These are phyloP conservation scores for Enteromius viviparus DNA, from an alignment of 2,797 vertebrate species.

Conservation along the genomic window DNA sequence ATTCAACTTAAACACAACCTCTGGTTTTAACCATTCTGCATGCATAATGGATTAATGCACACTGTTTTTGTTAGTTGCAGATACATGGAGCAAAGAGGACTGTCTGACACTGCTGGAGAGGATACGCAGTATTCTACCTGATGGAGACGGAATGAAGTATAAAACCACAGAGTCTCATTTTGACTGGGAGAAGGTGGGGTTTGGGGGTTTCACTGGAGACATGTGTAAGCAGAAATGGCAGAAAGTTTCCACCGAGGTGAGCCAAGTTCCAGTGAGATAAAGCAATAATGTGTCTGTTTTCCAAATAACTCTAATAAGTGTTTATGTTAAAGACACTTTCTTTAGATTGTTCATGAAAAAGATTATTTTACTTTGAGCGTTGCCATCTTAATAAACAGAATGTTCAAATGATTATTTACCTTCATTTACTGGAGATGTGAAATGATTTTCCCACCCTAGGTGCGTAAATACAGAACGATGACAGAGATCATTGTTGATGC, in stretches of 20 bases:
- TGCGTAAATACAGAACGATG: constrained; percentile 82
- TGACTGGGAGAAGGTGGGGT: constrained; percentile 82
- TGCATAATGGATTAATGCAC: neutral
- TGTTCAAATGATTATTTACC: neutral
- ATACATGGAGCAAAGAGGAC: constrained; percentile 79
- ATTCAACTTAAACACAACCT: neutral
- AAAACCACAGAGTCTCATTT: constrained; percentile 85
- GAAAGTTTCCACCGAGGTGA: constrained; percentile 79
- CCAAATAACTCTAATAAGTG: constrained; percentile 9
- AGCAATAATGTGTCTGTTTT: constrained; percentile 15
- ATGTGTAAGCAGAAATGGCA: constrained; percentile 82
- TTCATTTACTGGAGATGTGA: neutral
- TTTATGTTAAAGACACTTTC: neutral
- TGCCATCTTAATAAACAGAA: neutral
- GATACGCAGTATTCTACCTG: constrained; percentile 76
- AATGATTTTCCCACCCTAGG: constrained; percentile 63
- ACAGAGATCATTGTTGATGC: constrained; percentile 80
- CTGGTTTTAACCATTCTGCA: neutral
- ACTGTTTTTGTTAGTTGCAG: constrained; percentile 48
- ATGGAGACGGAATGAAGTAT: constrained; percentile 79
- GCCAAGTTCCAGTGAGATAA: constrained; percentile 12
- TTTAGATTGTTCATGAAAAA: neutral
- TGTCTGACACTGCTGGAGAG: constrained; percentile 78
- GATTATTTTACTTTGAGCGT: neutral
- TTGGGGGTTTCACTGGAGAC: constrained; percentile 75